These are phyloP conservation scores for Myrmecobius fasciatus DNA, from an alignment of 2,113 vertebrate genomes.

Conservation along the genomic window DNA sequence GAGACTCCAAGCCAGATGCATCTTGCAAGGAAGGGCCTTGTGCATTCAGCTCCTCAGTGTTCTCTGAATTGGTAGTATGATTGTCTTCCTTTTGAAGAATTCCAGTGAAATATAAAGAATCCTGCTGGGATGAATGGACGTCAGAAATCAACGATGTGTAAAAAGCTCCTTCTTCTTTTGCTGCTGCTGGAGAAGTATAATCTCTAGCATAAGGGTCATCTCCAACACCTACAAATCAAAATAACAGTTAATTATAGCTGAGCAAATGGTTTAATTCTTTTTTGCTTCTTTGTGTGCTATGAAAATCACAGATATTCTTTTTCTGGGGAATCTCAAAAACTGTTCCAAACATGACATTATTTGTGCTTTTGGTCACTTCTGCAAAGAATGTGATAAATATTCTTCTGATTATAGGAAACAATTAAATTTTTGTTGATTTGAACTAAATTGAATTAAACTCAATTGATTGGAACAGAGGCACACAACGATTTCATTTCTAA, in stretches of 20 bases:
- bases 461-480: not conserved
- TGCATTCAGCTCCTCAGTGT: conserved; percentile 79
- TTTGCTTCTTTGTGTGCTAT: not conserved
- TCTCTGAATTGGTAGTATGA: conserved; percentile 74
- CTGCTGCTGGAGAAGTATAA: conserved; percentile 79
- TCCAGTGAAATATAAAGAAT: conserved; percentile 90
- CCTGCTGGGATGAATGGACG: conserved; percentile 82
- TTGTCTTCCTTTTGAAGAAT: conserved; percentile 86
- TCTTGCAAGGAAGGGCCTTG: conserved; percentile 81
- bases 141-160: conserved; percentile 95
- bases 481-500: not conserved
- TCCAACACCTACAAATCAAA: conserved; percentile 85
- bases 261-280: not conserved
- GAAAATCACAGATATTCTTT: not conserved
- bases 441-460: not conserved
- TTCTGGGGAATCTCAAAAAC: not conserved
- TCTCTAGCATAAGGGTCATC: conserved; percentile 74
- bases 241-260: conserved; percentile 53
- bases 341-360: not conserved
- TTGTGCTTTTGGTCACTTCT: not conserved
- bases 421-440: not conserved
- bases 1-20: conserved; percentile 85
- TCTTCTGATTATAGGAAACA: not conserved
- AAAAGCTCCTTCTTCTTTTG: conserved; percentile 87
- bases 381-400: not conserved